Evolutionary conservation across 2,797 vertebrate species (phyloP).

Genomic region (Characodon lateralis): DNA sequence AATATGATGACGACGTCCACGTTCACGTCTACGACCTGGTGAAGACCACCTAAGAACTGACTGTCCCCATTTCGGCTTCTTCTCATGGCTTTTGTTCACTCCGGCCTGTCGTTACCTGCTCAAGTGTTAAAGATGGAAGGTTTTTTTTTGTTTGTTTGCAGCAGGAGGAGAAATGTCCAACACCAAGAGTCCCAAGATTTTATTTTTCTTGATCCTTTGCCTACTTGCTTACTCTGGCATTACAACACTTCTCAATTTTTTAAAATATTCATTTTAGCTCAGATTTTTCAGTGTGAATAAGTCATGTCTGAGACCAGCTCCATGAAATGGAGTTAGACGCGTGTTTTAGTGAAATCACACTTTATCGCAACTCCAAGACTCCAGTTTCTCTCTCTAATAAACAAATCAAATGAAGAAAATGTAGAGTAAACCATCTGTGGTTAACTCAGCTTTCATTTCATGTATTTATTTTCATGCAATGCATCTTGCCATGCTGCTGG

Average conservation of each 20-base stretch:
- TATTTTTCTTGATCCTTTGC: conserved; percentile 3
- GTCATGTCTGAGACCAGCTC: conserved; percentile 53
- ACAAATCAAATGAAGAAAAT: conserved; percentile 31
- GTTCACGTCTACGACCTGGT: conserved; percentile 87
- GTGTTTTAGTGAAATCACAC: conserved; percentile 40
- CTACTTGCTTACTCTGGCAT: conserved; percentile 18
- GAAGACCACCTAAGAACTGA: conserved; percentile 83
- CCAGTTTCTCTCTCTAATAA: conserved; percentile 17
- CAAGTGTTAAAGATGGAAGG: conserved; percentile 61
- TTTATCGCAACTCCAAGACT: conserved; percentile 49
- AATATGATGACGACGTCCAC: conserved; percentile 87
- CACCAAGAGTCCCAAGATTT: conserved; percentile 17
- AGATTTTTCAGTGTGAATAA: conserved; percentile 61
- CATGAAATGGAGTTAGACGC: conserved; percentile 42
- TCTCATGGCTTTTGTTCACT: conserved; percentile 42
- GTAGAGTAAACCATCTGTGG: conserved; percentile 21
- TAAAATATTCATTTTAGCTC: conserved; percentile 19
- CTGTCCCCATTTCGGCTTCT: conserved; percentile 42
- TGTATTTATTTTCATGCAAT: conserved; percentile 67
- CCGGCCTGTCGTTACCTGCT: conserved; percentile 59
- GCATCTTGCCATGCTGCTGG: conserved; percentile 54
- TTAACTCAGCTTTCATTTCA: conserved; percentile 41
- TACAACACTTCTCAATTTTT: conserved; percentile 20
- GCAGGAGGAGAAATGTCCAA: conserved; percentile 33
- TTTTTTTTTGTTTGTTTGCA: conserved; percentile 38